phyloP scores from a whole-genome alignment of 1,140 invertebrate genomes.

The Leptopilina boulardi region DNA sequence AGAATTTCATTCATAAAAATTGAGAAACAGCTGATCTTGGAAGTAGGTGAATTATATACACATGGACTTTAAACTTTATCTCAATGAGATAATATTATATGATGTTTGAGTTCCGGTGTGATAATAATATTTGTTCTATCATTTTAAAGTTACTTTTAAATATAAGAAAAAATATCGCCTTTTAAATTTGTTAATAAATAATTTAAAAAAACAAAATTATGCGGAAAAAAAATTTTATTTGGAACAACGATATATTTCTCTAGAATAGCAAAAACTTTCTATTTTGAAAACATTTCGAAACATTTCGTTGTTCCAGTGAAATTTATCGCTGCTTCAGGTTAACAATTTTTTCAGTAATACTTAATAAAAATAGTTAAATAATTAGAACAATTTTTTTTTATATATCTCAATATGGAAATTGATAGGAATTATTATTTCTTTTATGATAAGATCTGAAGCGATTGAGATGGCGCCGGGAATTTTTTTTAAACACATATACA shows the following conservation, averaged over 20 bases:
- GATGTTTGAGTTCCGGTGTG: slow-evolving; percentile 12
- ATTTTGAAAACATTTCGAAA: too few relatives aligned
- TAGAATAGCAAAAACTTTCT: too few relatives aligned
- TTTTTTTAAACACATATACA: not conserved
- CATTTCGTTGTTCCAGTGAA: too few relatives aligned
- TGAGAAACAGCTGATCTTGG: slow-evolving; percentile 15
- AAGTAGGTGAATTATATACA: slow-evolving; percentile 10
- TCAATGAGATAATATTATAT: slow-evolving; percentile 5
- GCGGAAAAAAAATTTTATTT: too few relatives aligned
- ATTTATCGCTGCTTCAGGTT: too few relatives aligned
- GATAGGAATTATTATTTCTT: not conserved
- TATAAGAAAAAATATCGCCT: not conserved
- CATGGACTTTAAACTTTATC: slow-evolving; percentile 17
- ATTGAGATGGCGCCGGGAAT: slow-evolving; percentile 17
- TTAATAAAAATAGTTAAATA: too few relatives aligned
- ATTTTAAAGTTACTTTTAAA: not conserved
- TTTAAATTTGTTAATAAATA: too few relatives aligned
- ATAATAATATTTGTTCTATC: slow-evolving; percentile 1
- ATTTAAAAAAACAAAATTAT: too few relatives aligned
- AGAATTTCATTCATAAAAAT: slow-evolving; percentile 1
- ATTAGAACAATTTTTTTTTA: too few relatives aligned
- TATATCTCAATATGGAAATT: too few relatives aligned
- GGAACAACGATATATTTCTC: too few relatives aligned
- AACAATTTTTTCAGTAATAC: too few relatives aligned
- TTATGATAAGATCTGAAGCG: not conserved